A percentile compares a stretch with the other conserved stretches of the same genome.
These are phyloP conservation scores for Melanotaenia nigrans DNA, from an alignment of 2,797 vertebrate genomes.

Conservation along the genomic window DNA sequence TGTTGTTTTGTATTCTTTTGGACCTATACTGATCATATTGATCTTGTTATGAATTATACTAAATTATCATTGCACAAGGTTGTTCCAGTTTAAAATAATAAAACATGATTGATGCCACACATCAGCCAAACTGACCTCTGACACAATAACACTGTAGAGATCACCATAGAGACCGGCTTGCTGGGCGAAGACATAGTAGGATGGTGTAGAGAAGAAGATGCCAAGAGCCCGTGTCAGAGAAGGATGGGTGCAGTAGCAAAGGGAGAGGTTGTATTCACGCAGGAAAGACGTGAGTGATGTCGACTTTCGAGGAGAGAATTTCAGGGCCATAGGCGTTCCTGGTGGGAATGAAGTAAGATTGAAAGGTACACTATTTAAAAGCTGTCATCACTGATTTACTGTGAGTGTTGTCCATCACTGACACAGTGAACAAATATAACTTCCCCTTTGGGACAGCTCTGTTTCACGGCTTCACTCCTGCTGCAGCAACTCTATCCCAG, in stretches of 20 bases:
- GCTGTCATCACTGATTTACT: conserved; percentile 17
- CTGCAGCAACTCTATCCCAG: conserved; percentile 61
- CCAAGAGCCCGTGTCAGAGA: conserved; percentile 91
- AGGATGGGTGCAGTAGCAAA: conserved; percentile 90
- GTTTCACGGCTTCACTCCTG: conserved; percentile 40
- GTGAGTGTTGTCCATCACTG: conserved; percentile 33
- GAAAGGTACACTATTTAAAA: conserved; percentile 17
- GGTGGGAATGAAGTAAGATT: conserved; percentile 38
- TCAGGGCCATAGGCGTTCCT: conserved; percentile 96
- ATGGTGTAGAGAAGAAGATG: conserved; percentile 91
- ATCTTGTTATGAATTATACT: no score
- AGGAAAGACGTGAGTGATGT: conserved; percentile 92
- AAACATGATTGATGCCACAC: conserved; percentile 9
- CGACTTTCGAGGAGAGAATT: conserved; percentile 90
- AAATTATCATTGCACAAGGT: no score
- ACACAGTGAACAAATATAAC: conserved; percentile 67
- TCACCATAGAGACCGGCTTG: conserved; percentile 92
- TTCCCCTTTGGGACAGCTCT: conserved; percentile 45
- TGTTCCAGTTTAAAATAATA: no score
- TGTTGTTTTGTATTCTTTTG: not conserved
- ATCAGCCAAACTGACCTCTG: conserved; percentile 83
- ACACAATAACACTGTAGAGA: conserved; percentile 93
- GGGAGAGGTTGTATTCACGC: conserved; percentile 94
- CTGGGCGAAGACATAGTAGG: conserved; percentile 93
- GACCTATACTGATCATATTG: no score